Base-by-base conservation (phyloP, 2,797 vertebrate species). In the Parauchenoglanis ngamensis region DNA sequence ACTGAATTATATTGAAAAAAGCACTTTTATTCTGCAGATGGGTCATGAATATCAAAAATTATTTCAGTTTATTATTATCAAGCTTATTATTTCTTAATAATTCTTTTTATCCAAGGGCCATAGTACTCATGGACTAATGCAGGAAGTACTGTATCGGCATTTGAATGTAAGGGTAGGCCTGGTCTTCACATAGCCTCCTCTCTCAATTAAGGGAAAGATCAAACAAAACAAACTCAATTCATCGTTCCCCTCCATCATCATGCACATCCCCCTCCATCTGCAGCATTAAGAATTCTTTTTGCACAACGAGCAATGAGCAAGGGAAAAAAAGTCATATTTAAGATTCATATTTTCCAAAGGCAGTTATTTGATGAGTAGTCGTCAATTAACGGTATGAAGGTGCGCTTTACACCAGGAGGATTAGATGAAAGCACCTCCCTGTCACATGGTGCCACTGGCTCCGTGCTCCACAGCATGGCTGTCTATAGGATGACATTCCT, bases 261-360 rank as follows among this genome's bases (percentile, higher is more conserved):
- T 90, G 86, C 46, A 61, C 83, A 87, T 89, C 88, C 89, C 87
- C 92, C 93, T 95, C 88, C 92, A 93, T 93, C 92, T 91, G 90
- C 72, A 93, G 87, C 95, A 96, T 96, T 95, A 96, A 94, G 89
- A 95, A 95, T 96, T 96, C 94, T 92, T 95, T 96, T 95, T 96
- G 93, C 95, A 92, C 92, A 90, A 92, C 92, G 86, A 92, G 84
- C 73, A 89, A 86, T 61, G 73, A 86, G 82, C 17, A 35, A 68
- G 54, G 54, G 76, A 93, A 93, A 91, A 93, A 90, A 94, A 94
- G 49, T 93, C 94, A 94, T 94, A 92, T 92, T 92, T 93, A 94
- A 93, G 91, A 94, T 94, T 94, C 93, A 93, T 92, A 93, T 95
- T 95, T 95, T 88, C 85, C 93, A 95, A 94, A 95, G 94, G 93